Evolutionary conservation across 2,113 vertebrate species (phyloP).

Genomic region (Mobula hypostoma): DNA sequence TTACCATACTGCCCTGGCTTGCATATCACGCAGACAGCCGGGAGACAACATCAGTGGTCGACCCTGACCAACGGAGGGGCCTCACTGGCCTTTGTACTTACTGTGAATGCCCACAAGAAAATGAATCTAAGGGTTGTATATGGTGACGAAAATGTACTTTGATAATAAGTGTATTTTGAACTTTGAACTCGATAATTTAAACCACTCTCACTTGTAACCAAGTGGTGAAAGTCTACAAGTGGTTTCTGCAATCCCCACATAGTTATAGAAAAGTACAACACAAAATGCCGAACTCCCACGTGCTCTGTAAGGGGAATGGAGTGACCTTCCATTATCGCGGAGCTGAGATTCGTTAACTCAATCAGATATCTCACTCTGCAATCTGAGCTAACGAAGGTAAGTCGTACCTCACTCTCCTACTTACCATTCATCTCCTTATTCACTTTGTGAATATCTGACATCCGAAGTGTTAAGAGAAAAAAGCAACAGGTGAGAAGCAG

Average conservation of each 20-base stretch:
- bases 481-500: neutral
- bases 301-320: neutral
- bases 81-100: too few relatives aligned
- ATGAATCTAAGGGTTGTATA: too few relatives aligned
- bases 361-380: neutral
- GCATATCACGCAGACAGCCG: too few relatives aligned
- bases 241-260: neutral
- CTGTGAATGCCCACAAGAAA: too few relatives aligned
- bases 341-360: neutral
- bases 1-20: too few relatives aligned
- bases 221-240: neutral
- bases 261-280: too few relatives aligned
- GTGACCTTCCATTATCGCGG: neutral
- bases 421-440: constrained; percentile 82
- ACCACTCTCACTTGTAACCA: too few relatives aligned
- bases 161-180: too few relatives aligned
- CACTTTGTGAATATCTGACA: constrained; percentile 78
- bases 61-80: too few relatives aligned
- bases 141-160: too few relatives aligned
- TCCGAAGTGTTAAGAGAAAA: constrained; percentile 51
- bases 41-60: too few relatives aligned
- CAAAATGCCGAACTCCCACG: neutral
- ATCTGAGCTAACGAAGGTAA: neutral
- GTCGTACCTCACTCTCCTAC: neutral
- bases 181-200: too few relatives aligned